Base-by-base conservation (phyloP, 2,113 vertebrate genomes). In the Tyrannus savana region DNA sequence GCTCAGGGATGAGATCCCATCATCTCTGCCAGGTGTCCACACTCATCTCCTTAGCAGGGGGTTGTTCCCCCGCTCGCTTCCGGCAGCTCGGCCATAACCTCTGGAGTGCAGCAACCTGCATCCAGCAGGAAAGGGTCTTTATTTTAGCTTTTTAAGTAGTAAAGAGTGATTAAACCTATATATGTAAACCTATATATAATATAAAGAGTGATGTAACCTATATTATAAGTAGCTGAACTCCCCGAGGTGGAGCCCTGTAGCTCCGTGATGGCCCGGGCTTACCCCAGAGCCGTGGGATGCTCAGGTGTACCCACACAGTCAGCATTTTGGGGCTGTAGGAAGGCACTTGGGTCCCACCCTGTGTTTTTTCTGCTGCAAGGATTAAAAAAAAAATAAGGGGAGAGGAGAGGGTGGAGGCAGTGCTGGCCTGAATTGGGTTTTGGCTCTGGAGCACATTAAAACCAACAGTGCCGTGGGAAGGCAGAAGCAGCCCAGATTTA, bases 11-110 rank as follows among this genome's bases (percentile, higher is more conserved):
- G 44, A 41, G 46, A 42, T 21, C 39, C 46, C 24, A 7, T 11
- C 0, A 3, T 39, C 44, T 6, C 58, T 7, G n/a, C 39, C 9
- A 9, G 62, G 49, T 44, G 49, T 49, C 37, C 33, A 7, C 37
- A 22, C 19, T 41, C 6, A 0, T 19, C 42, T 35, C 9, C 3
- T 46, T 13, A 50, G 60, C 10, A 4, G 25, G 60, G 46, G 16
- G 10, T 23, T 56, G 30, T 46, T 22, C 64, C 39, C 18, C 39
- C 3, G 14, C 9, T 74, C 5, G 18, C 27, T 64, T 41, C 12
- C 0, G 3, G 46, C 41, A 24, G 37, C 67, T 60, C 0, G 0
- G 37, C 24, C 7, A 0, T 25, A 11, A 73, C n/a, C 53, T 80
- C 39, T 2, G 9, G 53, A 19, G 18, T 31, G 25, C 11, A 31